Base-by-base conservation (phyloP, 1,140 invertebrate species). In the Trichomalopsis sarcophagae region DNA sequence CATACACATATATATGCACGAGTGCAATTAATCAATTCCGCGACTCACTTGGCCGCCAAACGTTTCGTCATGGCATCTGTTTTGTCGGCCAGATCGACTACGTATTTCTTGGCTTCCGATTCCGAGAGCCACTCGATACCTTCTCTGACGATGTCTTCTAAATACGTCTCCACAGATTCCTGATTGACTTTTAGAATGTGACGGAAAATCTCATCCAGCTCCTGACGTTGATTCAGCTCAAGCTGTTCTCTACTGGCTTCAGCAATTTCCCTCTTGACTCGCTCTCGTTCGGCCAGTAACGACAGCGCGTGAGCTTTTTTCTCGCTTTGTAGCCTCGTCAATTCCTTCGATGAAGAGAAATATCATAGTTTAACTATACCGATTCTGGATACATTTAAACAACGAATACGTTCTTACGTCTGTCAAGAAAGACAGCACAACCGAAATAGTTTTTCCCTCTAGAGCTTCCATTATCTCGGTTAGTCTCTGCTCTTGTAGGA, bases 141-240 rank as follows among this genome's bases (percentile, higher is more conserved):
- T 69, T 95, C 94, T 3, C 94, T 92, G 10, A 96, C 94, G 30
- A 96, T 94, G 86, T 94, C 94, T 86, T 96, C 93, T 66, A 97
- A 91, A 90, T 96, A 96, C 0, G 93, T 90, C 86, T 94, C 95
- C 9, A 95, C 95, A 13, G 92, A 94, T 30, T 93, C 94, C 92
- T 94, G 94, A 88, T 96, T 94, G 11, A 94, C 92, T 88, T 95
- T 93, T 3, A 89, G 71, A 50, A 95, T 95, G 93, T 96, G 95
- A 89, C 95, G 95, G 89, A 96, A 97, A 89, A 97, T 95, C 92
- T 97, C 96, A 88, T 97, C 96, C 77, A 96, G 95, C 91, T 97
- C 96, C 81, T 94, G 90, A 68, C 96, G 91, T 33, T 95, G 91
- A 86, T 95, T 93, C 84, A 95, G 94, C 89, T 97, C 96, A 68